Evolutionary conservation across 2,113 vertebrate genomes (phyloP).

Genomic region (Glaucomys volans): DNA sequence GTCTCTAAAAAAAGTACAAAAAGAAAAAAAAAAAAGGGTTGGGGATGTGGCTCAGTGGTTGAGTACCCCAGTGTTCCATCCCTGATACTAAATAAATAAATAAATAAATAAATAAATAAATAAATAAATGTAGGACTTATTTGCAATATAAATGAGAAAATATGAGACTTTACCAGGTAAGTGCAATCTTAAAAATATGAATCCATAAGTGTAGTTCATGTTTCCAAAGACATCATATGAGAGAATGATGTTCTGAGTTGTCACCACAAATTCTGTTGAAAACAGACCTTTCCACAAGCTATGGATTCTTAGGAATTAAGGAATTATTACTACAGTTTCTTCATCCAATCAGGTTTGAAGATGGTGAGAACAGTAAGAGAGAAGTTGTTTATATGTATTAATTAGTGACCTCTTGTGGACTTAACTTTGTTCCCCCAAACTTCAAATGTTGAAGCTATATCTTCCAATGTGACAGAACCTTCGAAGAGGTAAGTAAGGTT

Average conservation of each 20-base stretch:
- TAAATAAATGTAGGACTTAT: background rate
- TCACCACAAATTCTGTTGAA: background rate
- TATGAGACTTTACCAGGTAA: background rate
- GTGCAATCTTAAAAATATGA: background rate
- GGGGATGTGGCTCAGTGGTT: too few relatives aligned
- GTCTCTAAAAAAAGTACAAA: too few relatives aligned
- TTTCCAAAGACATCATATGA: background rate
- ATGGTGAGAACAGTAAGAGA: background rate
- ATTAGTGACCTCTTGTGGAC: background rate
- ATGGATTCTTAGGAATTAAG: background rate
- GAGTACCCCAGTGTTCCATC: too few relatives aligned
- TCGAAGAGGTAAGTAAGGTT: background rate
- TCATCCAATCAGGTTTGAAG: background rate
- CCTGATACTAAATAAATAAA: too few relatives aligned
- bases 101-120: too few relatives aligned
- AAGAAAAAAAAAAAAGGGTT: too few relatives aligned
- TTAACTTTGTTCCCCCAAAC: background rate
- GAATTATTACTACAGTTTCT: background rate
- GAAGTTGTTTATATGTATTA: background rate
- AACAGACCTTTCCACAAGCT: background rate
- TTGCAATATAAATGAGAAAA: background rate
- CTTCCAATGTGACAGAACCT: background rate
- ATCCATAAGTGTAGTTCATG: background rate
- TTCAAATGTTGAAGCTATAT: background rate
- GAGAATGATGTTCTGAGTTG: too few relatives aligned